Evolutionary conservation across 92 coral and sea anemone genomes (phyloP), one percentile per base, ranked within the genome.

Genomic region (Phenganax subtilis): DNA sequence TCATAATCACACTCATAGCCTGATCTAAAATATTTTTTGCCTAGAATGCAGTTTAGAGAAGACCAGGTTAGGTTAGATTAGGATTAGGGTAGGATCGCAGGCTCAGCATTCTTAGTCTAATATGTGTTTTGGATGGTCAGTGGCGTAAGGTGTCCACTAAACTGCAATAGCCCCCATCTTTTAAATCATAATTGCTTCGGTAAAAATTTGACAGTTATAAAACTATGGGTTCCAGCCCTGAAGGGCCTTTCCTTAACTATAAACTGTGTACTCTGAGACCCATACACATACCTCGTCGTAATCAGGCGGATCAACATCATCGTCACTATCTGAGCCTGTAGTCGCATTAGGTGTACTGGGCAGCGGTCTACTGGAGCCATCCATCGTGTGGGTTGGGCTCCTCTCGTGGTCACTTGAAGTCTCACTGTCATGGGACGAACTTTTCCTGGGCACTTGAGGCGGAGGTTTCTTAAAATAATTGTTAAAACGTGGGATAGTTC

Each of bases 221-320:
- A 37, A 5, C 5, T 5, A 37, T 37, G 47, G 47, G 5, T 37
- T 37, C 0, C 12, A 15, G 47, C 47, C 47, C 47, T 37, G 47
- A 37, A 37, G 3, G 47, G 47, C 5, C 47, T 37, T 37, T 37
- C 47, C 47, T 12, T 20, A 20, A 59, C 65, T 3, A 1, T 12
- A 1, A 20, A 59, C 15, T 3, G 3, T 17, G 12, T 69, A 29
- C 51, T 10, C 28, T 30, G 29, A 11, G 31, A 16, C 66, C 53
- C 29, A 10, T 3, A 16, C 47, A 58, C 81, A 9, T 10, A 76
- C 81, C 81, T 76, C 71, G 54, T 76, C 81, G 44, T 76, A 76
- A 31, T 76, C 81, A 59, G 37, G 12, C 3, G 54, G 53, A 57
- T 59, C 81, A 29, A 27, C 54, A 7, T 57, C 81, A 12, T 58